A percentile compares a stretch with the other conserved stretches of the same genome.
Conservation (phyloP, 2,888 invertebrate genomes). For the Thysanoteuthis rhombus region DNA sequence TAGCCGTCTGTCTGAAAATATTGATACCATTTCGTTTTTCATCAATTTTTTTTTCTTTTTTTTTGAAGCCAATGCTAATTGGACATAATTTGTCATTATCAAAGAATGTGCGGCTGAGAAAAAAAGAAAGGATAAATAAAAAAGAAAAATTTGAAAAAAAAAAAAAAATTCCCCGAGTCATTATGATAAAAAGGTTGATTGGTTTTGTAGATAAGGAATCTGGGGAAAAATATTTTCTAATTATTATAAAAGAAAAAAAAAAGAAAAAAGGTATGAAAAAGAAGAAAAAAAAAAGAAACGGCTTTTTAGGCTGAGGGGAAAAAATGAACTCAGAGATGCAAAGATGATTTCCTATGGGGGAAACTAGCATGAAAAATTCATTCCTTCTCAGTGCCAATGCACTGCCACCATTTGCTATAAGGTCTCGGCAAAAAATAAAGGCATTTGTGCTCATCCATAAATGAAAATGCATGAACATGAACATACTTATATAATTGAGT, state of each 20-base stretch:
- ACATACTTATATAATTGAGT: too few species aligned
- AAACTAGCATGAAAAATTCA: neutral
- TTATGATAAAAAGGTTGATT: neutral
- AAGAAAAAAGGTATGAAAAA: neutral
- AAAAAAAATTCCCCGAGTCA: neutral
- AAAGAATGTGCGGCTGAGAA: neutral
- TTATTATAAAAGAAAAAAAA: neutral
- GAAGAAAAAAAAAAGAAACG: neutral
- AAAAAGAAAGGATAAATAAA: neutral
- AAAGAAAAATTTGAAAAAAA: neutral
- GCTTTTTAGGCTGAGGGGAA: neutral
- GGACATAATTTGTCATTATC: neutral
- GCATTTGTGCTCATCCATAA: neutral
- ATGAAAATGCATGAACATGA: neutral
- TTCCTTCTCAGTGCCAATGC: neutral
- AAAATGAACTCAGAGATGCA: neutral
- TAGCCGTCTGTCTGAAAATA: neutral
- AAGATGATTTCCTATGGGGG: constrained; percentile 1
- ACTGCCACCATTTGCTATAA: neutral
- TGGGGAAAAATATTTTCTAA: neutral
- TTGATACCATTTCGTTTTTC: neutral
- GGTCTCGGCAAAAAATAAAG: neutral
- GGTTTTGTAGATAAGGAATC: neutral
- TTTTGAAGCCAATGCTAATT: neutral
- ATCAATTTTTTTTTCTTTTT: neutral